Base-by-base conservation (phyloP, 2,888 invertebrate species). In the Germaria angustata region DNA sequence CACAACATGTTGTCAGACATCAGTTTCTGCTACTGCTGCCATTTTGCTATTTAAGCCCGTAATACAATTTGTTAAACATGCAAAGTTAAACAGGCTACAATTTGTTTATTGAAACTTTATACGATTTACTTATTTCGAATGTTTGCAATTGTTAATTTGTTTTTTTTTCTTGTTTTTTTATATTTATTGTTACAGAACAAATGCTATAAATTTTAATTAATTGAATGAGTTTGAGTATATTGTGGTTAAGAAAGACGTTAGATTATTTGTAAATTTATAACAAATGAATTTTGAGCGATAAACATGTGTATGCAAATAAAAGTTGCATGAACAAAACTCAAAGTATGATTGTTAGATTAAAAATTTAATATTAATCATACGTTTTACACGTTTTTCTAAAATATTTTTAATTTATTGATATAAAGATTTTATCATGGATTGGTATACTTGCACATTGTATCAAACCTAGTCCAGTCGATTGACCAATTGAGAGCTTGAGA, bases 21-120 rank as follows among this genome's bases (percentile, higher is more conserved):
- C 36, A 36, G 24, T 53, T 68, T 24, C 36, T 41, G 11, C 46
- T 36, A 46, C 39, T 78, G 61, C 49, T 44, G 20, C 28, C 11
- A 22, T 53, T 24, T 28, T 39, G 20, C 49, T 69, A 72, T 69
- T 81, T 78, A 81, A 81, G 81, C 81, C 78, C 78, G 78, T 78
- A 81, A 81, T 81, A 81, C 81, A 78, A 81, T 81, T 81, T 81
- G 81, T 78, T 75, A 57, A n/a, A 81, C 81, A 81, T 81, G 81
- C 78, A 68, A 81, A 81, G 81, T 81, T 81, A 81, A 81, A 78
- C 73, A 78, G 73, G 73, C 78, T 65, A 65, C 81, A 81, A 72
- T 66, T 66, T 59, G 79, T 72, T 24, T 24, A 41, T 72, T 65
- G 49, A 36, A 78, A 65, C 55, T 72, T 65, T 57, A 41, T 20